Evolutionary conservation across 2,113 vertebrate species (phyloP), one percentile per base, ranked within the genome.

Genomic region (Poeciliopsis prolifica): DNA sequence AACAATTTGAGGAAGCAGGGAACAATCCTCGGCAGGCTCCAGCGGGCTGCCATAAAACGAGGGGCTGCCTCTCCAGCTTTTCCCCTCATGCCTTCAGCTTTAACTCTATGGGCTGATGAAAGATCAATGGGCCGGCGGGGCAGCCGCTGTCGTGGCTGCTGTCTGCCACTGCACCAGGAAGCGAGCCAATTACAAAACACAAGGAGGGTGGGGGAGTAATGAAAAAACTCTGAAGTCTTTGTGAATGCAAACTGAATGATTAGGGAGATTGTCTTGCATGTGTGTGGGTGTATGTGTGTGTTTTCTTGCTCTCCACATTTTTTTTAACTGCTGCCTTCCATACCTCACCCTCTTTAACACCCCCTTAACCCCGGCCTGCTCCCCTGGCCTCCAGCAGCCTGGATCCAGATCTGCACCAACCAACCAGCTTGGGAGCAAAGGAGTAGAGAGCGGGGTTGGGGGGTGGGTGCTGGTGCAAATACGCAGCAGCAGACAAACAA

Each of bases 1-100:
- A 93, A 93, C 94, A 94, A 94, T 95, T 90, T 90, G 89, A 94
- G 92, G 92, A 94, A 95, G 89, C 89, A 22, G 82, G 87, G 87
- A 93, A 94, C 94, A 94, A 94, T 94, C 90, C 78, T 22, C 91
- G 90, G 72, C 91, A 89, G 93, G 93, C 90, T 93, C 92, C 93
- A 92, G 92, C 70, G 74, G 84, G 91, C 88, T 90, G 91, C 90
- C 86, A 88, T 92, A 92, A 92, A 91, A 89, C 86, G 84, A 82
- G 79, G 70, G 86, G 77, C 85, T 86, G 84, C 84, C 85, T 84
- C 85, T 77, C 81, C 65, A 80, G 80, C 76, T 81, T 90, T 24
- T 83, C 84, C 86, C 86, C 89, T 86, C 84, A 74, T 86, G 74
- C 84, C 88, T 88, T 79, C 86, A 82, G 81, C 85, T 85, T 85